Evolutionary conservation across 53 echinoderm and acorn worm genomes (phyloP).

Genomic region (Echinarachnius parma): DNA sequence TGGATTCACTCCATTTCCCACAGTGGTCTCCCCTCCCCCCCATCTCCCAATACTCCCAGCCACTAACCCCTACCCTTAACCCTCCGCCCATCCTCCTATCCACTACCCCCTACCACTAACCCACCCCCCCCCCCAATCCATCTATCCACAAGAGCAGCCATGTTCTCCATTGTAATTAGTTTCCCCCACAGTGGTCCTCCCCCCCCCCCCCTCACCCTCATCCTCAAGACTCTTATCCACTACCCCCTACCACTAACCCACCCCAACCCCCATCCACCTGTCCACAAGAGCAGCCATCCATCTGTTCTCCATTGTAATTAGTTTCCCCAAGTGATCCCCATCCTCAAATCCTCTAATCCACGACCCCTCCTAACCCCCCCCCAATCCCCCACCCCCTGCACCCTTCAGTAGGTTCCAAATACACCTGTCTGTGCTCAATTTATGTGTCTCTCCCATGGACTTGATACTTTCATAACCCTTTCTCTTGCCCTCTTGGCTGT

Average conservation of each 20-base stretch:
- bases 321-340: no score
- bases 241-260: not conserved
- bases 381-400: not conserved
- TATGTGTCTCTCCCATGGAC: constrained; percentile 51
- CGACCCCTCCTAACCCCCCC: not conserved
- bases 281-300: no score
- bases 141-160: no score
- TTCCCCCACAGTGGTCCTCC: no score
- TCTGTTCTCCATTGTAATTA: no score
- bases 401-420: constrained; percentile 24
- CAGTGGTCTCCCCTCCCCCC: no score
- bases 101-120: not conserved
- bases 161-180: no score
- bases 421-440: constrained; percentile 38
- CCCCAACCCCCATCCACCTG: not conserved
- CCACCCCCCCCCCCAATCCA: not conserved
- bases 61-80: no score
- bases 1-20: no score
- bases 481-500: constrained; percentile 30
- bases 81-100: not conserved
- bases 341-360: not conserved
- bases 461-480: constrained; percentile 43
- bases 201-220: no score
- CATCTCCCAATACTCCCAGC: no score
- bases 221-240: not conserved